A percentile compares a stretch with the other conserved stretches of the same genome.
Evolutionary conservation across 2,113 vertebrate genomes (phyloP).

Genomic region (Nothocercus nigrocapillus): DNA sequence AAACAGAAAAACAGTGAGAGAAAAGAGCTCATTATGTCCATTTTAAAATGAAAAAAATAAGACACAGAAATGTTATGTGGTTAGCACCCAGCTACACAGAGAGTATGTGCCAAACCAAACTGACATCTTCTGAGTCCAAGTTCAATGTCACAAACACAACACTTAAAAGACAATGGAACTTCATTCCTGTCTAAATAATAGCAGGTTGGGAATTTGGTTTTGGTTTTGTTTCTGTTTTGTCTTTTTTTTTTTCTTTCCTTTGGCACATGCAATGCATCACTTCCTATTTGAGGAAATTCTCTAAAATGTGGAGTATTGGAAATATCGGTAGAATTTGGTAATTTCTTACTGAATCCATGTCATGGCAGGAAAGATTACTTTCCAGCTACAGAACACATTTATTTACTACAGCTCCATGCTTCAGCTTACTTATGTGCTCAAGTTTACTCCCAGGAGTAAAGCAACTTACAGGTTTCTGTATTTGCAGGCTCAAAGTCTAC

Average conservation of each 20-base stretch:
- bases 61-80: not conserved
- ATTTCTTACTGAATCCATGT: not conserved
- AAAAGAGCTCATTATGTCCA: not conserved
- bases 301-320: not conserved
- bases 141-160: not conserved
- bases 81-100: not conserved
- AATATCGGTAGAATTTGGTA: constrained; percentile 9
- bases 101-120: not conserved
- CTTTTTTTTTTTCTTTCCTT: not conserved
- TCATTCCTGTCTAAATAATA: not conserved
- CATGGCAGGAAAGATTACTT: not conserved
- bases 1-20: not conserved
- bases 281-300: constrained; percentile 3
- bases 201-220: not conserved
- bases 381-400: not conserved
- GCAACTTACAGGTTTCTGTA: not conserved
- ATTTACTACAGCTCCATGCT: constrained; percentile 20
- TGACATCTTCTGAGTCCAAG: not conserved
- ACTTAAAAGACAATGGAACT: not conserved
- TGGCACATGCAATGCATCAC: not conserved
- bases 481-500: constrained; percentile 4
- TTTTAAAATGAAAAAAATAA: not conserved
- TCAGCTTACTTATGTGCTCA: constrained; percentile 9
- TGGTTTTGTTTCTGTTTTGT: too few species aligned
- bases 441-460: constrained; percentile 9